Conservation (phyloP, 2,797 vertebrate genomes). For the Thalassophryne amazonica region DNA sequence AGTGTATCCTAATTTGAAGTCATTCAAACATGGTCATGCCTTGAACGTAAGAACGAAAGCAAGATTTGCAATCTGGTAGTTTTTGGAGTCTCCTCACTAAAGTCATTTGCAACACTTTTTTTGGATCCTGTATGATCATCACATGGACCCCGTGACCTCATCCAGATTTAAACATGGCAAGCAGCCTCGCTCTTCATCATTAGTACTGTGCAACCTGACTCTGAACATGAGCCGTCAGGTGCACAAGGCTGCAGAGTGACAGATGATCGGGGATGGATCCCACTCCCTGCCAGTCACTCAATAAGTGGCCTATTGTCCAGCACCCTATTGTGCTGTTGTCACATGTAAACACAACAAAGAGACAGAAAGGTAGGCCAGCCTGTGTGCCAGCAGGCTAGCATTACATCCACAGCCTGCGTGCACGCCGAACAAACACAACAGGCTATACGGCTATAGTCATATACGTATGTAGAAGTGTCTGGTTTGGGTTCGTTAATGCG, state of each 20-base stretch:
- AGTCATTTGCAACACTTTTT: too few relatives aligned
- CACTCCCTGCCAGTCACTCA: conserved; percentile 66
- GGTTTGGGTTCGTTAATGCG: too few relatives aligned
- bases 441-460: too few relatives aligned
- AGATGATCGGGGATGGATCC: conserved; percentile 58
- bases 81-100: too few relatives aligned
- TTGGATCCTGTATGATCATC: background rate
- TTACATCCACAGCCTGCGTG: conserved; percentile 57
- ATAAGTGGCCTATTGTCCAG: conserved; percentile 67
- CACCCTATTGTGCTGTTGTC: conserved; percentile 62
- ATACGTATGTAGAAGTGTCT: too few relatives aligned
- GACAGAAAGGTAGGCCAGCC: conserved; percentile 42
- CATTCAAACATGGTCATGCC: too few relatives aligned
- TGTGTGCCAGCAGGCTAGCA: conserved; percentile 47
- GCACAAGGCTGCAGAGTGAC: conserved; percentile 52
- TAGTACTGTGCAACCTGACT: conserved; percentile 54
- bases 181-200: conserved; percentile 12
- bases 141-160: conserved; percentile 38
- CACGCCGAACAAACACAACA: conserved; percentile 34
- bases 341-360: conserved; percentile 66
- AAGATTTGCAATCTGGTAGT: too few relatives aligned
- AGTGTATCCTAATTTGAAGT: too few relatives aligned
- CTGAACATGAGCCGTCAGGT: conserved; percentile 33
- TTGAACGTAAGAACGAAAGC: too few relatives aligned
- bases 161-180: conserved; percentile 52